A percentile compares a stretch with the other conserved stretches of the same genome.
Evolutionary conservation across 2,113 vertebrate genomes (phyloP).

Genomic region (Pogona vitticeps): DNA sequence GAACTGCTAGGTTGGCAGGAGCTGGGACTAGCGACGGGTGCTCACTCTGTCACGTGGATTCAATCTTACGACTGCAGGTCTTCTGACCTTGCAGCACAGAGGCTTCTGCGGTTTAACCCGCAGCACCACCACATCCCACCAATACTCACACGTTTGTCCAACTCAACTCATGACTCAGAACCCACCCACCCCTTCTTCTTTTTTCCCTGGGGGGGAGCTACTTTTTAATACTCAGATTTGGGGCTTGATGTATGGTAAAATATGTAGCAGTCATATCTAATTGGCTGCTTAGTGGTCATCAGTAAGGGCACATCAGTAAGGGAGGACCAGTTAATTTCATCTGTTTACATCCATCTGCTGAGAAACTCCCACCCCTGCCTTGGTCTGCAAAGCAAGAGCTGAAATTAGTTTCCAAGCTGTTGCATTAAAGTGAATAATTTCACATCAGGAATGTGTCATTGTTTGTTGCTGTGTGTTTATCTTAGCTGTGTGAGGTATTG

Average conservation of each 20-base stretch:
- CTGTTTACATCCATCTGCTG: conserved; percentile 28
- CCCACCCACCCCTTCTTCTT: too few species aligned
- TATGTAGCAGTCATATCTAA: neutral
- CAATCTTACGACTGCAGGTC: too few species aligned
- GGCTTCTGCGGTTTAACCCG: too few species aligned
- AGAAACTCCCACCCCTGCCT: conserved; percentile 46
- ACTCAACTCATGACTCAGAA: too few species aligned
- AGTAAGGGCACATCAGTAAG: neutral
- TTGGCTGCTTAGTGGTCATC: neutral
- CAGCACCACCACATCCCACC: too few species aligned
- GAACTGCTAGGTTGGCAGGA: too few species aligned
- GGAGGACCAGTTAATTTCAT: conserved; percentile 23
- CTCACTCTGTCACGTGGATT: too few species aligned
- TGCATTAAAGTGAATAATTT: conserved; percentile 52
- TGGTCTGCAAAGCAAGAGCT: conserved; percentile 47
- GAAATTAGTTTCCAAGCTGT: conserved; percentile 55
- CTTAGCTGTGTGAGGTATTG: conserved; percentile 54
- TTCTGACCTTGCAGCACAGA: too few species aligned
- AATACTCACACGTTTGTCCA: too few species aligned
- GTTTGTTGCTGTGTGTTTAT: neutral
- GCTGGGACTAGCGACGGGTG: too few species aligned
- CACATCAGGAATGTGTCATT: conserved; percentile 27
- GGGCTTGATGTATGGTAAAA: neutral
- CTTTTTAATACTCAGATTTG: too few species aligned
- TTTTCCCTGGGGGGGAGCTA: too few species aligned